Evolutionary conservation across 1,140 invertebrate genomes (phyloP).

Genomic region (Amyelois transitella): DNA sequence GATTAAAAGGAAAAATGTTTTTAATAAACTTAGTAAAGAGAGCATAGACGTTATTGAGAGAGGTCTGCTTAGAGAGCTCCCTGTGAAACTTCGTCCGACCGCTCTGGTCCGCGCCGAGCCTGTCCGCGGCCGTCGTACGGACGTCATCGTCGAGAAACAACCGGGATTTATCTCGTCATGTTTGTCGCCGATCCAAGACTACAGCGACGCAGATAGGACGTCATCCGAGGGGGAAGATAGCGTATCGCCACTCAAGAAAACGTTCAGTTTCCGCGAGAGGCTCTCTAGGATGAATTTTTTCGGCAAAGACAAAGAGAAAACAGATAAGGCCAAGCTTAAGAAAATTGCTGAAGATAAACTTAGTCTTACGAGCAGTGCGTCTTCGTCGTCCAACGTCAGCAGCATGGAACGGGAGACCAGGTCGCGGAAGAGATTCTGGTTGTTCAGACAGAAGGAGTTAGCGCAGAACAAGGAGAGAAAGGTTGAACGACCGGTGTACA

Average conservation of each 20-base stretch:
- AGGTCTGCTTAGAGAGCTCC: slow-evolving; percentile 54
- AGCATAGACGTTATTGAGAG: slow-evolving; percentile 52
- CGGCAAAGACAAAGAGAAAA: slow-evolving; percentile 50
- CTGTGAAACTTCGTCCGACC: slow-evolving; percentile 45
- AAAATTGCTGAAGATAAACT: slow-evolving; percentile 33
- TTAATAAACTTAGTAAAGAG: slow-evolving; percentile 56
- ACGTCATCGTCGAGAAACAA: slow-evolving; percentile 39
- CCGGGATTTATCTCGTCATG: slow-evolving; percentile 45
- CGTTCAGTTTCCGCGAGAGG: slow-evolving; percentile 61
- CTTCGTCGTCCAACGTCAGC: neutral
- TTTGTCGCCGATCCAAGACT: slow-evolving; percentile 39
- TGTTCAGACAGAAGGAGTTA: slow-evolving; percentile 49
- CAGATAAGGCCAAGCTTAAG: slow-evolving; percentile 35
- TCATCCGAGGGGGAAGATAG: slow-evolving; percentile 39
- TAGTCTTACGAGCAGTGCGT: slow-evolving; percentile 19
- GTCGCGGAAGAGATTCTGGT: slow-evolving; percentile 57
- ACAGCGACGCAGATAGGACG: slow-evolving; percentile 12
- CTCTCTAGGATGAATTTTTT: slow-evolving; percentile 51
- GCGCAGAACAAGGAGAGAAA: slow-evolving; percentile 35
- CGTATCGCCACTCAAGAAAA: slow-evolving; percentile 48
- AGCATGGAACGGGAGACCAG: slow-evolving; percentile 38
- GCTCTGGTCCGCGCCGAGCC: slow-evolving; percentile 18
- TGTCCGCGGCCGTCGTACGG: slow-evolving; percentile 25
- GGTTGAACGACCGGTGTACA: slow-evolving; percentile 36
- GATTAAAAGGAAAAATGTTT: slow-evolving; percentile 40